Conservation (phyloP, 2,797 vertebrate genomes). For the Cryptoblepharus egeriae region DNA sequence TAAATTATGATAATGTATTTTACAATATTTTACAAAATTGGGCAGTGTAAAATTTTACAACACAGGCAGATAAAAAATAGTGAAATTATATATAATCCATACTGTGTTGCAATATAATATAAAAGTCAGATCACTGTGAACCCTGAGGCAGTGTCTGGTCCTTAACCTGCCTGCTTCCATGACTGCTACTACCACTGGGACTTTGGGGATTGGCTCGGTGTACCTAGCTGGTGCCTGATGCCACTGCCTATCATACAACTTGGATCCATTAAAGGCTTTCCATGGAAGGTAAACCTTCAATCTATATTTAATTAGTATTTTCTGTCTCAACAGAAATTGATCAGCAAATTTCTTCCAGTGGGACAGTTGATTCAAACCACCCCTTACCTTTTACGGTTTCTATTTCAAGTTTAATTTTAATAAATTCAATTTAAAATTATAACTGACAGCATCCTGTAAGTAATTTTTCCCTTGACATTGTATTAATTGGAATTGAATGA, state of each 20-base stretch:
- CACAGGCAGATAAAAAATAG: background rate
- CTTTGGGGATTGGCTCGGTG: no score
- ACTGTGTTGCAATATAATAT: background rate
- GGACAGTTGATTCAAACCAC: conserved; percentile 10
- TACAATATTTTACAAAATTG: no score
- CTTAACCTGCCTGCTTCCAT: no score
- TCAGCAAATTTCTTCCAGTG: conserved; percentile 18
- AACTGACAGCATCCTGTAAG: background rate
- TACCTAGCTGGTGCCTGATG: no score
- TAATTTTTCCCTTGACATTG: background rate
- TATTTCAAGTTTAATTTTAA: background rate
- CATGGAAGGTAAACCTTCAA: background rate
- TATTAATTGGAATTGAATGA: background rate
- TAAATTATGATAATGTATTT: no score
- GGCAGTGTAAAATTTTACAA: background rate
- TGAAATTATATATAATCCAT: background rate
- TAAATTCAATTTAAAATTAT: conserved; percentile 17
- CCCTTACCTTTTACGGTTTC: background rate
- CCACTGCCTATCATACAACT: background rate
- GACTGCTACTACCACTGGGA: no score
- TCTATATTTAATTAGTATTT: background rate
- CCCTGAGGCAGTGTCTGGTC: no score
- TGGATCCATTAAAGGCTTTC: background rate
- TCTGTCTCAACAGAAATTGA: background rate
- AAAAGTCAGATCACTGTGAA: no score